Conservation (phyloP, 2,797 vertebrate species). For the Trachurus trachurus region DNA sequence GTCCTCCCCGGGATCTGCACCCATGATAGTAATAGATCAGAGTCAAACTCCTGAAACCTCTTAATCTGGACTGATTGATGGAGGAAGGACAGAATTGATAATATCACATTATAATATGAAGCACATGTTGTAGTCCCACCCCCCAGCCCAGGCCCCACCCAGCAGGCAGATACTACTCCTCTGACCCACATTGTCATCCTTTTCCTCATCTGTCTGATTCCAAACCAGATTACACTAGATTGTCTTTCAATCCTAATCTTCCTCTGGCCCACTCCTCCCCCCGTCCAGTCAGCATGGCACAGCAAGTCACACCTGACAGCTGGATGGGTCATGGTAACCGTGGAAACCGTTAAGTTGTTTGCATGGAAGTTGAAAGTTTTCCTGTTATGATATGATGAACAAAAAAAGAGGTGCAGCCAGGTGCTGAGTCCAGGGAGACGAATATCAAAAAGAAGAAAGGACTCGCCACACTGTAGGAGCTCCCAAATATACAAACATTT, state of each 20-base stretch:
- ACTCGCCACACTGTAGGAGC: too few relatives aligned
- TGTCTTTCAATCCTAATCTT: constrained; percentile 49
- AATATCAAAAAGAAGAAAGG: too few relatives aligned
- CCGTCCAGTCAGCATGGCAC: constrained; percentile 36
- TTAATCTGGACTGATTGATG: too few relatives aligned
- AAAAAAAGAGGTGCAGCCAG: too few relatives aligned
- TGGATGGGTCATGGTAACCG: constrained; percentile 44
- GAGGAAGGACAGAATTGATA: too few relatives aligned
- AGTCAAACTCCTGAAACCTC: too few relatives aligned
- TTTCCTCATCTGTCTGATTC: constrained; percentile 2
- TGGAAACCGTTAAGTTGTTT: too few relatives aligned
- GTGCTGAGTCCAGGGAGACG: too few relatives aligned
- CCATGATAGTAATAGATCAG: too few relatives aligned
- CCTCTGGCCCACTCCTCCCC: not conserved
- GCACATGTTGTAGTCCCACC: not conserved
- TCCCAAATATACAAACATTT: too few relatives aligned
- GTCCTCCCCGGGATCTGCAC: too few relatives aligned
- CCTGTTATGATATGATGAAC: not conserved
- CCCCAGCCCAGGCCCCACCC: not conserved
- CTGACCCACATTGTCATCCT: constrained; percentile 28
- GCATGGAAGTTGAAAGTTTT: not conserved
- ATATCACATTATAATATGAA: too few relatives aligned
- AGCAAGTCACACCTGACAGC: constrained; percentile 53
- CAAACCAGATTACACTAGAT: constrained; percentile 58
- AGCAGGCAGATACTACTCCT: not conserved